Evolutionary conservation across 37 sponge, comb jelly and placozoan genomes (phyloP), one percentile per base, ranked within the genome.

Genomic region (Dysidea cf. avara): DNA sequence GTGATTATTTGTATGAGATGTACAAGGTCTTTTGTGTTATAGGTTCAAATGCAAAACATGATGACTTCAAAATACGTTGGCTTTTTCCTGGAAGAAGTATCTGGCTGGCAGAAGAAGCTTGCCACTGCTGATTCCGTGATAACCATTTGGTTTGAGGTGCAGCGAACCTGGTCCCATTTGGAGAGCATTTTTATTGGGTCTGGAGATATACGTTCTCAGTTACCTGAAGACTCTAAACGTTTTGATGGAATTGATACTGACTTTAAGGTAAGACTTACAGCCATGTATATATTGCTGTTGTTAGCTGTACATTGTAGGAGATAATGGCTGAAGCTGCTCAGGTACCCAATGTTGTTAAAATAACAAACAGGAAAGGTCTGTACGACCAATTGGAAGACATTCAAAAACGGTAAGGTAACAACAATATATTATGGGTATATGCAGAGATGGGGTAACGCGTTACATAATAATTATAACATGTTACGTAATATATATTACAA

Each of bases 1-100:
- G 22, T 60, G 7, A n/a, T n/a, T 24, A 33, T 22, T 18, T 60
- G 31, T 60, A 22, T 1, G 16, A 18, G 61, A 26, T 60, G 61
- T 34, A 26, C 34, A 1, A 30, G 22, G n/a, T n/a, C n/a, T 12
- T 20, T 1, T 24, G 25, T 60, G 30, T 25, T 53, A 3, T 71
- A 91, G 92, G 99, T 98, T 6, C 99, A 98, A 56, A 85, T 98
- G n/a, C 99, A 98, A 57, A 98, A 98, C 80, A 86, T 95, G 93
- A 92, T 98, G 87, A 89, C 93, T 4, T 92, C 93, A 66, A 98
- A 98, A 68, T 95, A 87, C 85, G 94, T 98, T 46, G 95, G 96
- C 24, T 92, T 85, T 78, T 98, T 98, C 68, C 71, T 88, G 74
- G 99, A 98, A 77, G 84, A 98, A 59, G 96, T 98, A 9, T 86